Evolutionary conservation across 2,797 vertebrate species (phyloP), one percentile per base, ranked within the genome.

Genomic region (Paramormyrops hopkinsi): DNA sequence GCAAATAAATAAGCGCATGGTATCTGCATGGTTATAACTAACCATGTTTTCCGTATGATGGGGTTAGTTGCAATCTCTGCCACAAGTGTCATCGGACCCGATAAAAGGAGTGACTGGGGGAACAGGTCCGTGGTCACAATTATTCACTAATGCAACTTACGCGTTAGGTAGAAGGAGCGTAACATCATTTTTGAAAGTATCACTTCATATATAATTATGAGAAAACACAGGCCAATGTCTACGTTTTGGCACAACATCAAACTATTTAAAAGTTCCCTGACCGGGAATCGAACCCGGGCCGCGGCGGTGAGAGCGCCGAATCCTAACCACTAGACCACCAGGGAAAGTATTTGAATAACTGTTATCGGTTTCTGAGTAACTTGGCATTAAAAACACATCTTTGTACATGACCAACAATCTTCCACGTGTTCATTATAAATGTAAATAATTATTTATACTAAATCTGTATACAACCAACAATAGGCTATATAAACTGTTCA

Each of bases 301-400:
- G 90, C 92, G 92, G 93, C 91, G 92, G 94, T 95, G 94, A 96
- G 94, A 95, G 94, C 94, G 91, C 94, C 93, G 92, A 76, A 76
- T 41, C 33, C 69, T 76, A 76, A 41, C 69, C 33, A 76, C 69
- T 76, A 76, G 69, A 76, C 69, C 69, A 76, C 69, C 69, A 76
- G 14, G 69, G 69, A 76, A 14, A 1, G 0, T 1, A 0, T 0
- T 2, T 2, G 0, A 0, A 0, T 1, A 0, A 0, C 0, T 3
- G 0, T 3, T 3, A 12, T 29, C 1, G 0, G 8, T 29, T 11
- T 12, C 11, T 69, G 0, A 9, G 56, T 62, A 62, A 22, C 2
- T 25, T 22, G 56, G 1, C 0, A 62, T 56, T 9, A 56, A 22
- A 62, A 59, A 22, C 56, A 22, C n/a, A 59, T 59, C 22, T 11